Conservation (phyloP, 2,888 invertebrate species). For the Carabus problematicus region DNA sequence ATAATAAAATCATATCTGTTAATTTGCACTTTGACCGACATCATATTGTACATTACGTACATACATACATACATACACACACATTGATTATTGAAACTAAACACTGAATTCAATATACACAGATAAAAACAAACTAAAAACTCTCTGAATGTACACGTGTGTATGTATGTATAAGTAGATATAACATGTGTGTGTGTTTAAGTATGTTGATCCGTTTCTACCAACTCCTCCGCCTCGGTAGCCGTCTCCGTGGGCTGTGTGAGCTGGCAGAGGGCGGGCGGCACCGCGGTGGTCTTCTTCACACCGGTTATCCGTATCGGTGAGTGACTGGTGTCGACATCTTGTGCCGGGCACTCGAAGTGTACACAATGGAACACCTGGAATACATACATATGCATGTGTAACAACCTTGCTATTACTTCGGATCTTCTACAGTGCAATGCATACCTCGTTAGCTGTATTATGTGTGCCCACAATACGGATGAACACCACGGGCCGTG, state of each 20-base stretch:
- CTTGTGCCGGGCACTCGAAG: conserved; percentile 91
- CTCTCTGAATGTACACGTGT: too few species aligned
- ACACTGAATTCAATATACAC: too few species aligned
- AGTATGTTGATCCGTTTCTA: conserved; percentile 26
- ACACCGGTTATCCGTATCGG: conserved; percentile 10
- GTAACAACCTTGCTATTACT: too few species aligned
- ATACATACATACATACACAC: conserved; percentile 7
- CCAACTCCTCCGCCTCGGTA: conserved; percentile 55
- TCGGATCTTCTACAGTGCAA: background rate
- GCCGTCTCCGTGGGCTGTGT: conserved; percentile 53
- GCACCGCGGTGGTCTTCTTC: conserved; percentile 34
- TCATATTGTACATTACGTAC: conserved; percentile 9
- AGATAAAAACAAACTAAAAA: too few species aligned
- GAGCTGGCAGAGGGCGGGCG: conserved; percentile 20
- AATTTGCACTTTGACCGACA: too few species aligned
- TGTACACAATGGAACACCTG: conserved; percentile 98
- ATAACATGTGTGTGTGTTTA: too few species aligned
- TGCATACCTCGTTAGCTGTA: conserved; percentile 93
- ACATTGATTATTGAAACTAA: too few species aligned
- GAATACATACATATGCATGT: conserved; percentile 41
- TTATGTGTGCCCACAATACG: conserved; percentile 96
- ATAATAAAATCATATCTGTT: too few species aligned
- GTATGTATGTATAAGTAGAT: too few species aligned
- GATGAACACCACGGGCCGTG: conserved; percentile 89
- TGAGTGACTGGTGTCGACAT: conserved; percentile 47